A percentile compares a stretch with the other conserved stretches of the same genome.
Evolutionary conservation across 2,888 invertebrate genomes (phyloP).

Genomic region (Eremobia ochroleuca): DNA sequence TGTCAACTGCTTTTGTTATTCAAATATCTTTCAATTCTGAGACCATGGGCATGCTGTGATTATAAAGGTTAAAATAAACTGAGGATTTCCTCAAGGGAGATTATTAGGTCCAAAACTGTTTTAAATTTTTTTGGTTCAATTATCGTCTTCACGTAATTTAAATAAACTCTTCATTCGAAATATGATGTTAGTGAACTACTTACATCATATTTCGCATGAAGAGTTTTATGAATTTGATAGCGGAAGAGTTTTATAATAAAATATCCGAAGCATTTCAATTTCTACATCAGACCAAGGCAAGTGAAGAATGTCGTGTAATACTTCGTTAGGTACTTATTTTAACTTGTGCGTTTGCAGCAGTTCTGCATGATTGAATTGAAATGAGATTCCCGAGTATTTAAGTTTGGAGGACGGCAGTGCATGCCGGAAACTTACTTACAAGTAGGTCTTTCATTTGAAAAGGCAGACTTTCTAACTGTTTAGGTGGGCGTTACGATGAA

Average conservation of each 20-base stretch:
- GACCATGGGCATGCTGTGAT: background rate
- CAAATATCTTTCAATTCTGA: conserved; percentile 25
- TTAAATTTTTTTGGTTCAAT: background rate
- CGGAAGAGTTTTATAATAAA: background rate
- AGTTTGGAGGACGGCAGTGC: conserved; percentile 37
- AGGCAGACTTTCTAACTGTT: conserved; percentile 16
- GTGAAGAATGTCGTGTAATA: conserved; percentile 35
- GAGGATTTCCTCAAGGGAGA: conserved; percentile 16
- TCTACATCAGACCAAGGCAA: conserved; percentile 5
- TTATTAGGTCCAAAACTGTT: conserved; percentile 12
- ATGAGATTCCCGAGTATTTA: conserved; percentile 48
- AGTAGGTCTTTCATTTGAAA: conserved; percentile 39
- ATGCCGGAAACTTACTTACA: conserved; percentile 26
- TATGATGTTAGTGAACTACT: too few relatives aligned
- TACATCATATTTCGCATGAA: too few relatives aligned
- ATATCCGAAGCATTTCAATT: conserved; percentile 17
- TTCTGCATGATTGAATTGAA: conserved; percentile 54
- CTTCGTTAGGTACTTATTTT: conserved; percentile 35
- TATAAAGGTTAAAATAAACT: conserved; percentile 10
- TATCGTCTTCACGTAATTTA: background rate
- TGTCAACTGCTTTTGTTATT: conserved; percentile 46
- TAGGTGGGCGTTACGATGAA: background rate
- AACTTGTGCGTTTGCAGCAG: conserved; percentile 17
- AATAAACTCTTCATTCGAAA: background rate
- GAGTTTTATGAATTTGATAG: too few relatives aligned